These are phyloP conservation scores for Mesitornis unicolor DNA, from an alignment of 2,113 vertebrate species.

Conservation along the genomic window DNA sequence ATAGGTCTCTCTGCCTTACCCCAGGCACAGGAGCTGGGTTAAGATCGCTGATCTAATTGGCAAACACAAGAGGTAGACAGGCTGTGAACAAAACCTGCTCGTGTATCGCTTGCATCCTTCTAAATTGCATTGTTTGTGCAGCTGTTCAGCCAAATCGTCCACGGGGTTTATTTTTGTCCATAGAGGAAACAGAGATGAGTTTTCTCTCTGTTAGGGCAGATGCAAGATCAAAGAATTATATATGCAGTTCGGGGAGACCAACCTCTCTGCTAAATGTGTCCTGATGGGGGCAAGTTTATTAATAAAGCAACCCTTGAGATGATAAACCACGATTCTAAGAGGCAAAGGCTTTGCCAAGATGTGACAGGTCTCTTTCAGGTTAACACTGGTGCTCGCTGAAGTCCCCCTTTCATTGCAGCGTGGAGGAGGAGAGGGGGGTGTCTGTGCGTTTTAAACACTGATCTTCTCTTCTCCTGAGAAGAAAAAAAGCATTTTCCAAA, in stretches of 20 bases:
- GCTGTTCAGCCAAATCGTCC: constrained; percentile 43
- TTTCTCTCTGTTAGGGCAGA: constrained; percentile 23
- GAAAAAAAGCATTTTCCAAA: not conserved
- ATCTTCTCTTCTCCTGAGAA: not conserved
- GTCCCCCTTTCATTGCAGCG: not conserved
- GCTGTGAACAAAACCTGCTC: constrained; percentile 39
- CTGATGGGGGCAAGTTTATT: not conserved
- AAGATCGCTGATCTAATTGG: not conserved
- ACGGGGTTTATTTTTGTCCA: constrained; percentile 53
- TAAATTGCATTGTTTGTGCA: constrained; percentile 66
- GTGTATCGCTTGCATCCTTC: constrained; percentile 29
- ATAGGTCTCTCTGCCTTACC: not conserved
- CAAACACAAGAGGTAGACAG: not conserved
- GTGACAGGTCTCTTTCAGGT: not conserved
- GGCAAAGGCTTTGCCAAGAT: not conserved
- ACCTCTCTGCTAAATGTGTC: not conserved
- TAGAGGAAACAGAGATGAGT: constrained; percentile 22
- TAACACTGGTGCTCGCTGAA: not conserved
- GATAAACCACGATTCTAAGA: not conserved
- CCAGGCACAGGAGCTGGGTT: not conserved
- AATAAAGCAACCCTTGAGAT: not conserved
- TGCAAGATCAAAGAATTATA: constrained; percentile 34
- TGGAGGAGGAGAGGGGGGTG: not conserved
- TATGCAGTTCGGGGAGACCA: not conserved
- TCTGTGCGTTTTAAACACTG: not conserved